Percentiles rank a stretch among this genome's conserved stretches.
These are phyloP conservation scores for Triplophysa rosa DNA, from an alignment of 2,113 vertebrate species.

Conservation along the genomic window DNA sequence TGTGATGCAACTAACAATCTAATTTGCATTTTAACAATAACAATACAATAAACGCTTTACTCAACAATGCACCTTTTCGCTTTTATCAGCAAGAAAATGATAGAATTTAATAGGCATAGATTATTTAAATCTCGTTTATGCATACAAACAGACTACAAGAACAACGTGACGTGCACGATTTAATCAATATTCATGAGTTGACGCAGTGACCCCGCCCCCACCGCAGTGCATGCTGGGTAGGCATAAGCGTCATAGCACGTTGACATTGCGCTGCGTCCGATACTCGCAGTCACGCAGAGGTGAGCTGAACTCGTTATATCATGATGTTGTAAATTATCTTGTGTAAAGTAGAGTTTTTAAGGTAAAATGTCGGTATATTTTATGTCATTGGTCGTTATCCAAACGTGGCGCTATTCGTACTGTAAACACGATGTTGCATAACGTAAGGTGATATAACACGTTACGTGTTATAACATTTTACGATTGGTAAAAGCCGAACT, in stretches of 20 bases:
- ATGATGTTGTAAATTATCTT: not conserved
- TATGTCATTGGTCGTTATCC: too few species aligned
- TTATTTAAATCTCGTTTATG: not conserved
- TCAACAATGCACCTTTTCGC: too few species aligned
- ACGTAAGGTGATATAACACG: not conserved
- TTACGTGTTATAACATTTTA: too few species aligned
- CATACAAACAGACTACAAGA: not conserved
- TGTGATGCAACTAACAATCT: too few species aligned
- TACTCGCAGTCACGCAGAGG: not conserved
- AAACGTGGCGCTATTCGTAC: too few species aligned
- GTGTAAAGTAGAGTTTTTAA: not conserved
- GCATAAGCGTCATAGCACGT: conserved; percentile 1
- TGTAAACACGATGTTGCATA: not conserved
- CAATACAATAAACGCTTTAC: too few species aligned
- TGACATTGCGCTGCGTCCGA: conserved; percentile 30
- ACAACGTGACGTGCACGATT: not conserved
- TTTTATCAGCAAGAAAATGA: too few species aligned
- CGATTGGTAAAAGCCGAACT: too few species aligned
- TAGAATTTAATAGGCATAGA: too few species aligned
- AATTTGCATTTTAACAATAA: too few species aligned
- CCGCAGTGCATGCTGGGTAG: conserved; percentile 16
- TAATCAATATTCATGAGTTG: conserved; percentile 21
- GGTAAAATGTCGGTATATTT: not conserved
- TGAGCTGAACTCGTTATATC: not conserved
- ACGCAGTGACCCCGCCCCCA: not conserved